These are phyloP conservation scores for Heliconius sara DNA, from an alignment of 2,888 invertebrate genomes.

Conservation along the genomic window DNA sequence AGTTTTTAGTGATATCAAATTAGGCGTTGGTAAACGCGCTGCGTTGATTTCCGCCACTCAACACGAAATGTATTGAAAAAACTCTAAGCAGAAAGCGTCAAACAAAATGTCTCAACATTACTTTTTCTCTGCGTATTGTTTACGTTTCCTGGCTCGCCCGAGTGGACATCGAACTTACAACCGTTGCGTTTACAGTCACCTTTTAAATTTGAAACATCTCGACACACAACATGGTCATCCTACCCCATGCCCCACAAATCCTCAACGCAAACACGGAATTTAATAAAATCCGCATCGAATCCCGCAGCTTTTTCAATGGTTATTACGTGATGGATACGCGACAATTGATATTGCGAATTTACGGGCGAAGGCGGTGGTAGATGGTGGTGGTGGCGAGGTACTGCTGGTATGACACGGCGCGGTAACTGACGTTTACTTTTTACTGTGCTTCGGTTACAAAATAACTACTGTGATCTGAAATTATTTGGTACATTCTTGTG, in stretches of 20 bases:
- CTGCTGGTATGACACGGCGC: slow-evolving; percentile 4
- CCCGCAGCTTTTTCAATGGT: slow-evolving; percentile 44
- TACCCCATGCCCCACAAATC: slow-evolving; percentile 35
- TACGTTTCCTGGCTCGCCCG: too few relatives aligned
- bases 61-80: too few relatives aligned
- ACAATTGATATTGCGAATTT: slow-evolving; percentile 41
- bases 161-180: background rate
- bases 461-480: background rate
- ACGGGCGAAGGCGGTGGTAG: slow-evolving; percentile 9
- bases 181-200: background rate
- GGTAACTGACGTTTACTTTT: background rate
- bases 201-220: background rate
- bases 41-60: too few relatives aligned
- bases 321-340: slow-evolving; percentile 44
- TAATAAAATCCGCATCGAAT: slow-evolving; percentile 50
- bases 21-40: too few relatives aligned
- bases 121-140: too few relatives aligned
- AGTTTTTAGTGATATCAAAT: background rate
- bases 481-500: too few relatives aligned
- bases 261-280: slow-evolving; percentile 49
- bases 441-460: background rate
- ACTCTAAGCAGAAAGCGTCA: too few relatives aligned
- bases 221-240: background rate
- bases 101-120: too few relatives aligned
- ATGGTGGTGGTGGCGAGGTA: background rate